A percentile compares a stretch with the other conserved stretches of the same genome.
Evolutionary conservation across 2,113 vertebrate genomes (phyloP).

Genomic region (Amphilophus citrinellus): DNA sequence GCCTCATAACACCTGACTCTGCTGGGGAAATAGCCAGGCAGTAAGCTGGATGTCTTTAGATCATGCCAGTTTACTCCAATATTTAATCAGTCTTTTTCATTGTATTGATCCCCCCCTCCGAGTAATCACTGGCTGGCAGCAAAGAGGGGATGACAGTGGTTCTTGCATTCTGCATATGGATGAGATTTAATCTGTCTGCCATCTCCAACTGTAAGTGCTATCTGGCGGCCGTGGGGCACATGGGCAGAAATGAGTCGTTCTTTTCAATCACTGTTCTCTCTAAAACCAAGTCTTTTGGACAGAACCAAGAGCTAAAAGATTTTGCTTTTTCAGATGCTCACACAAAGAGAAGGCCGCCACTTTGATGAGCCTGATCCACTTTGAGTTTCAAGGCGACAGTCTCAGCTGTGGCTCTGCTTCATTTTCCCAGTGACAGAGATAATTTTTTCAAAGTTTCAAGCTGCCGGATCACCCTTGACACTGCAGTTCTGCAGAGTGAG

Average conservation of each 20-base stretch:
- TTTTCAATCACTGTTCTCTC: constrained; percentile 56
- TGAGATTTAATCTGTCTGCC: constrained; percentile 66
- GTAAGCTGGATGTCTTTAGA: constrained; percentile 53
- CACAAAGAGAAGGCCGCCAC: not conserved
- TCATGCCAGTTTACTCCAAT: constrained; percentile 22
- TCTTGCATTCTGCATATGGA: constrained; percentile 64
- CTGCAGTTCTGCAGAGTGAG: not conserved
- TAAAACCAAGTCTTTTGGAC: constrained; percentile 16
- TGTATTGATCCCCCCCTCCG: constrained; percentile 64
- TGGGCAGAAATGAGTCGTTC: constrained; percentile 65
- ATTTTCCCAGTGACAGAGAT: constrained; percentile 26
- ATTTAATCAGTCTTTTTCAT: constrained; percentile 58
- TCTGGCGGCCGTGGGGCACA: constrained; percentile 8
- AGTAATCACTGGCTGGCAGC: constrained; percentile 69
- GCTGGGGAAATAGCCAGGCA: constrained; percentile 34
- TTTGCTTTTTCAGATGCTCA: constrained; percentile 16
- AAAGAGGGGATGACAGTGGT: constrained; percentile 47
- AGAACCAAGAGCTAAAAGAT: constrained; percentile 12
- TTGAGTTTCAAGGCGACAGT: not conserved
- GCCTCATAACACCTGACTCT: constrained; percentile 25
- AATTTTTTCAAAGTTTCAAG: not conserved
- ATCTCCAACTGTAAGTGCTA: constrained; percentile 63
- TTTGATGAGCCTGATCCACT: constrained; percentile 5
- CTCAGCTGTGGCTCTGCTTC: not conserved
- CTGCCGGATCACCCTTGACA: constrained; percentile 12